Conservation (phyloP, 2,888 invertebrate species). For the Brenthis ino region DNA sequence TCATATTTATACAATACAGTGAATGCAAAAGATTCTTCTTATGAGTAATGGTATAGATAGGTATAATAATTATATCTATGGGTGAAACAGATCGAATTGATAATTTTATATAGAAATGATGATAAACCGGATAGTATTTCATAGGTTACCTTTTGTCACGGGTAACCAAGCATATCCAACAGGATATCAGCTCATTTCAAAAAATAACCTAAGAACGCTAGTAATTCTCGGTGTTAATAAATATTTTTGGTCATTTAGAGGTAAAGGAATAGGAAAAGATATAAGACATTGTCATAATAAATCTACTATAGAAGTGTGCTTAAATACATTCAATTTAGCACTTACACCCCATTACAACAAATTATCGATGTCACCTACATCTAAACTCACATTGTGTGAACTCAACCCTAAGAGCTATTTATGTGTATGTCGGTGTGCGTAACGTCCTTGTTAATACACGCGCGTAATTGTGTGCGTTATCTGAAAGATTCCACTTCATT, state of each 20-base stretch:
- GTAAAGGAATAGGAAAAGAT: not conserved
- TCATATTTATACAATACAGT: no score
- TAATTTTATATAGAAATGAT: no score
- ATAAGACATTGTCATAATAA: conserved; percentile 51
- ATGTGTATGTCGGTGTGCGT: conserved; percentile 40
- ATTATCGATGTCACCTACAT: conserved; percentile 79
- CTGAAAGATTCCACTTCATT: conserved; percentile 81
- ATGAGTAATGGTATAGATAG: no score
- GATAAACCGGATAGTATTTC: no score
- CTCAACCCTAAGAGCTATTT: conserved; percentile 60
- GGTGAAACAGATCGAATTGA: no score
- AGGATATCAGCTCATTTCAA: no score
- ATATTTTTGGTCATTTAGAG: conserved; percentile 35
- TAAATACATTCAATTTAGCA: conserved; percentile 69
- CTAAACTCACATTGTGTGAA: conserved; percentile 57
- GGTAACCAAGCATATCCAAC: no score
- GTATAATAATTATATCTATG: no score
- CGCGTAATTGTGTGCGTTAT: conserved; percentile 72
- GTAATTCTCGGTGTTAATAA: not conserved
- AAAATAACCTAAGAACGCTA: no score
- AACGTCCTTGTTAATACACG: conserved; percentile 39
- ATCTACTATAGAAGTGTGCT: conserved; percentile 53
- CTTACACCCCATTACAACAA: conserved; percentile 73
- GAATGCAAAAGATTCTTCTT: no score
- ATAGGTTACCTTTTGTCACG: no score